A percentile compares a stretch with the other conserved stretches of the same genome.
Evolutionary conservation across 2,113 vertebrate genomes (phyloP).

Genomic region (Xenotilapia flavipinnis): DNA sequence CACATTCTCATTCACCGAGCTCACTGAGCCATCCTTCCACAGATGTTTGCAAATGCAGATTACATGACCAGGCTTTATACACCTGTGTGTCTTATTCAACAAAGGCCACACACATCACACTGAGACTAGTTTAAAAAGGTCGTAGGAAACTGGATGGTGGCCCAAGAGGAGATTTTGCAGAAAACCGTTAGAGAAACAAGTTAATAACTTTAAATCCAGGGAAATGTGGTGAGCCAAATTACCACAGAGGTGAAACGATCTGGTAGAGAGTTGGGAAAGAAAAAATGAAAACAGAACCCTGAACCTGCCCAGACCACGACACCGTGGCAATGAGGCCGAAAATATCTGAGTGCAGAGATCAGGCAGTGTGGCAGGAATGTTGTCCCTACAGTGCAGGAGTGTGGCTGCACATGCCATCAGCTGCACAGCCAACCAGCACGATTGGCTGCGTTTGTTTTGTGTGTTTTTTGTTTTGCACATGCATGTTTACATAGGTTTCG

Average conservation of each 20-base stretch:
- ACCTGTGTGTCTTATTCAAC: not conserved
- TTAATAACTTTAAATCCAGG: not conserved
- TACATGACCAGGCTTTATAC: not conserved
- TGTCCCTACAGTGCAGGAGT: not conserved
- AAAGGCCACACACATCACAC: not conserved
- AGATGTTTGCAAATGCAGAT: not conserved
- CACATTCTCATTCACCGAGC: not conserved
- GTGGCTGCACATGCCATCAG: not conserved
- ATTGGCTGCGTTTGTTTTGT: not conserved
- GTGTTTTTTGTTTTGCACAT: not conserved
- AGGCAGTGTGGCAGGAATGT: not conserved
- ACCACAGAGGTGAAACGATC: not conserved
- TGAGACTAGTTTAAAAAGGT: not conserved
- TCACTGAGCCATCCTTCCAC: not conserved
- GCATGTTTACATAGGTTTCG: accelerated
- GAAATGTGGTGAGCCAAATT: not conserved
- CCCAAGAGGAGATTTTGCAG: not conserved
- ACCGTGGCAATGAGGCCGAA: not conserved
- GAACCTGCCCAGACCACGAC: not conserved
- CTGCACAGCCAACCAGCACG: not conserved
- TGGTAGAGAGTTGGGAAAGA: not conserved
- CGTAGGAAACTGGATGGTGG: not conserved
- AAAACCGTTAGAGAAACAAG: not conserved
- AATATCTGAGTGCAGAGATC: not conserved
- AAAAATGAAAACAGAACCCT: not conserved